A percentile compares a stretch with the other conserved stretches of the same genome.
Conservation (phyloP, 37 sponge, comb jelly and placozoan species). For the Geodia barretti region DNA sequence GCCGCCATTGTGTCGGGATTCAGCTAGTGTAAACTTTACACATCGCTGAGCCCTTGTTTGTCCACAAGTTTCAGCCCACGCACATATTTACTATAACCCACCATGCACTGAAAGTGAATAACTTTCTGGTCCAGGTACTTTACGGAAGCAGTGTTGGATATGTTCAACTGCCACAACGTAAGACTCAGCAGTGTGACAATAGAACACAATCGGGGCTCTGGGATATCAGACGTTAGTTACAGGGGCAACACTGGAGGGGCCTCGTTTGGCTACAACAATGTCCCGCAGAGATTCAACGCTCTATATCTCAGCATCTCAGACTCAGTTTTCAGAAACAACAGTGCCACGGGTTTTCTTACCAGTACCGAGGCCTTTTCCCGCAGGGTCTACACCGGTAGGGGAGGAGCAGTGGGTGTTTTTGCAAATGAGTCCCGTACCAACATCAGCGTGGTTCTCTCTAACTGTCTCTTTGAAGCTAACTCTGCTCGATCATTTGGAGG, state of each 20-base stretch:
- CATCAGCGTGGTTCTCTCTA: constrained; percentile 13
- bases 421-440: constrained; percentile 37
- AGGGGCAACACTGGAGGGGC: constrained; percentile 62
- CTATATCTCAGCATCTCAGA: neutral
- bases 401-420: constrained; percentile 67
- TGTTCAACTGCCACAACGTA: constrained; percentile 57
- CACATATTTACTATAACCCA: no score
- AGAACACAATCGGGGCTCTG: constrained; percentile 44
- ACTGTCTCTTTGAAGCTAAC: constrained; percentile 45
- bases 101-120: no score
- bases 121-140: constrained; percentile 44
- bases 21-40: no score
- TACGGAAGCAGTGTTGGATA: constrained; percentile 64
- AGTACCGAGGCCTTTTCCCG: constrained; percentile 27
- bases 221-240: constrained; percentile 2
- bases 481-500: constrained; percentile 63
- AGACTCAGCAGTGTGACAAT: constrained; percentile 33
- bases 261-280: constrained; percentile 49
- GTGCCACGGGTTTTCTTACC: constrained; percentile 30
- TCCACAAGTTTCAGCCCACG: no score
- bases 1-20: no score
- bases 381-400: constrained; percentile 60
- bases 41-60: no score
- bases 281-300: neutral
- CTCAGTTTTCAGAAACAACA: constrained; percentile 37